These are phyloP conservation scores for Nyctibius grandis DNA, from an alignment of 2,797 vertebrate species.

Conservation along the genomic window DNA sequence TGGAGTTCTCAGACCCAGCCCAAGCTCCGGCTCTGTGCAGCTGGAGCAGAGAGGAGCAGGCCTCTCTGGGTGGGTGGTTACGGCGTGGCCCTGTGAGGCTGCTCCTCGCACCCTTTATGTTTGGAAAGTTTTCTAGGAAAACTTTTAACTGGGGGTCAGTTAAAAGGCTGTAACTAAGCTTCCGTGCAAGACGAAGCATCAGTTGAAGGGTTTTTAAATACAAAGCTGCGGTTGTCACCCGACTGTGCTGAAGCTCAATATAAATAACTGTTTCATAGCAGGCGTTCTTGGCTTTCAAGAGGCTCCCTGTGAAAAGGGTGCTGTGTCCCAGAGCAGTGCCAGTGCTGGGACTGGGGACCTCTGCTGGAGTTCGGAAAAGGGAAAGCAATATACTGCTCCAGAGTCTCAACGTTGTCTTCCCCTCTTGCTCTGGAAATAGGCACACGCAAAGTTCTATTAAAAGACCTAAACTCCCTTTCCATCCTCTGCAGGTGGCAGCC, in stretches of 20 bases:
- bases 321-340: background rate
- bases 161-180: background rate
- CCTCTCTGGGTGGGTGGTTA: background rate
- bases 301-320: background rate
- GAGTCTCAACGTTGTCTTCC: accelerated
- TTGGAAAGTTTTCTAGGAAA: background rate
- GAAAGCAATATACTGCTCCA: background rate
- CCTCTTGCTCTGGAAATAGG: background rate
- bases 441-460: accelerated
- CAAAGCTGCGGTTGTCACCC: background rate
- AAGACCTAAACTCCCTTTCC: background rate
- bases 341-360: background rate
- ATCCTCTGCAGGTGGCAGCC: background rate
- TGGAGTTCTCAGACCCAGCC: too few relatives aligned
- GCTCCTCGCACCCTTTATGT: background rate
- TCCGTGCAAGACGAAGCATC: background rate
- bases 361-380: background rate
- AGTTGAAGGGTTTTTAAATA: background rate
- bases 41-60: background rate
- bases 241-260: background rate
- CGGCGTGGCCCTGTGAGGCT: background rate
- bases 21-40: background rate
- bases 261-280: conserved; percentile 14
- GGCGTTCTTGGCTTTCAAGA: background rate
- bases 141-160: background rate